Percentiles rank a stretch among this genome's conserved stretches.
These are phyloP conservation scores for Xenus cinereus DNA, from an alignment of 2,113 vertebrate genomes.

Conservation along the genomic window DNA sequence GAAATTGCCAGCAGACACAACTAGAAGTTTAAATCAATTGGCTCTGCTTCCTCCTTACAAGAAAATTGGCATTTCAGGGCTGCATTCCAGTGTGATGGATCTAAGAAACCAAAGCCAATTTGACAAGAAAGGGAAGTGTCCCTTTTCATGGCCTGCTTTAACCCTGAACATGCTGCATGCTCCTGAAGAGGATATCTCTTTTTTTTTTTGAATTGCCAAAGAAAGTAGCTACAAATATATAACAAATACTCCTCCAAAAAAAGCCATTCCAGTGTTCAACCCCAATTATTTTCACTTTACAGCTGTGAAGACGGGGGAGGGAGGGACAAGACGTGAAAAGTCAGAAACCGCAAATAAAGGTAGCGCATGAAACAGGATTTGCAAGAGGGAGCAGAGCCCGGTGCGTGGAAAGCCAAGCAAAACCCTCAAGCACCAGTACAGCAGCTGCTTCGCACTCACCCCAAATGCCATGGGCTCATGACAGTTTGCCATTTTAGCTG, in stretches of 20 bases:
- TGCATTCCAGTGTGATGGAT: constrained; percentile 18
- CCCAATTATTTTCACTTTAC: background rate
- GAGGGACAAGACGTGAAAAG: background rate
- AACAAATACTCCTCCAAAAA: background rate
- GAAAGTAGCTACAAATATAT: background rate
- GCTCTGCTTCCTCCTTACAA: constrained; percentile 41
- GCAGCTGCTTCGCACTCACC: background rate
- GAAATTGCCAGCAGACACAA: constrained; percentile 47
- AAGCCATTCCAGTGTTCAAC: background rate
- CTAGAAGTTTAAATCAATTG: constrained; percentile 57
- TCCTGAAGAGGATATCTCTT: background rate
- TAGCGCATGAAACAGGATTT: background rate
- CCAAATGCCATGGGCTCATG: rapidly evolving
- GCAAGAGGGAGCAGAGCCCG: background rate
- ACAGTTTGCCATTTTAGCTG: background rate
- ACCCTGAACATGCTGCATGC: background rate
- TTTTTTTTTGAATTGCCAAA: background rate
- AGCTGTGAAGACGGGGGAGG: background rate
- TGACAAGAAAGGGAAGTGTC: constrained; percentile 41
- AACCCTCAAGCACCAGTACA: background rate
- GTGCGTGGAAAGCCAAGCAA: background rate
- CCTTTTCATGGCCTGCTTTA: constrained; percentile 45
- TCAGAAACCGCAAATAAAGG: background rate
- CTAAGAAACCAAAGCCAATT: constrained; percentile 47
- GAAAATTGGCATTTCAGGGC: constrained; percentile 16